Percentiles rank a stretch among this genome's conserved stretches.
These are phyloP conservation scores for Catostylus mosaicus DNA, from an alignment of 30 jellyfish, hydroid and myxozoan species.

Conservation along the genomic window DNA sequence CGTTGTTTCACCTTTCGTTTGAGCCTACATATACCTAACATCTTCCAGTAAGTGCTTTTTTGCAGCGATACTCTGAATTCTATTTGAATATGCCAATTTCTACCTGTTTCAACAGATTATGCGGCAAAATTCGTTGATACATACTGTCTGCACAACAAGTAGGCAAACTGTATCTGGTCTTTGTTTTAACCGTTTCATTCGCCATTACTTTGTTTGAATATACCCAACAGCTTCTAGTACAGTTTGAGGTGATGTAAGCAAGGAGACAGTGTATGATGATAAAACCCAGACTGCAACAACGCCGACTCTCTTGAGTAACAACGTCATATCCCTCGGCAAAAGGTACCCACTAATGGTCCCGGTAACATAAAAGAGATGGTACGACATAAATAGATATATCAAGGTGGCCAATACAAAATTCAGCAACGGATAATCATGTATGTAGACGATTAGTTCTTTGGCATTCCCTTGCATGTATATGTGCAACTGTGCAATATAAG, in stretches of 20 bases:
- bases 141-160: too few relatives aligned
- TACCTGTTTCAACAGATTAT: too few relatives aligned
- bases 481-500: slow-evolving; percentile 91
- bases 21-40: too few relatives aligned
- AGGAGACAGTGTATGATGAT: slow-evolving; percentile 20
- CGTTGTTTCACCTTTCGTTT: too few relatives aligned
- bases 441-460: slow-evolving; percentile 72
- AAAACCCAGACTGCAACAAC: slow-evolving; percentile 25
- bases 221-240: slow-evolving; percentile 32
- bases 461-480: slow-evolving; percentile 92
- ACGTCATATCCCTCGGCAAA: slow-evolving; percentile 59
- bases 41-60: too few relatives aligned
- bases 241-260: slow-evolving; percentile 22
- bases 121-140: too few relatives aligned
- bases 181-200: too few relatives aligned
- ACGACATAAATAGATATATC: slow-evolving; percentile 72
- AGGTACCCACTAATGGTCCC: slow-evolving; percentile 60
- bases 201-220: neutral
- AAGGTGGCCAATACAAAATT: slow-evolving; percentile 74
- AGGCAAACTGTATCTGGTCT: too few relatives aligned
- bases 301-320: slow-evolving; percentile 37
- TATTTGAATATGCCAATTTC: too few relatives aligned
- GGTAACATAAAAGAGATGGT: slow-evolving; percentile 74
- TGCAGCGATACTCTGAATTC: too few relatives aligned
- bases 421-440: slow-evolving; percentile 78